Base-by-base conservation (phyloP, 2,113 vertebrate genomes). In the Mobula hypostoma region DNA sequence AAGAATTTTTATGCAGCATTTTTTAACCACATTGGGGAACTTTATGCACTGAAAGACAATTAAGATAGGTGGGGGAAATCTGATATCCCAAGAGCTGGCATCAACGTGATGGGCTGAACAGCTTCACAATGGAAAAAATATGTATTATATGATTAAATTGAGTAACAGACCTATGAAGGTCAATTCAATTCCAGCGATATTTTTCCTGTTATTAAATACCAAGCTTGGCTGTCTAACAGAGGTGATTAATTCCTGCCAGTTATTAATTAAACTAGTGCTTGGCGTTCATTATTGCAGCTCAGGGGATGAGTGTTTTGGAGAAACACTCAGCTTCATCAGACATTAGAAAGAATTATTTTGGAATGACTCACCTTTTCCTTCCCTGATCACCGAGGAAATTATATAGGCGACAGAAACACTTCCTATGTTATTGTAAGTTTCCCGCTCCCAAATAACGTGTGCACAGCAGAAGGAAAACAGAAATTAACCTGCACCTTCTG, bases 341-440 rank as follows among this genome's bases (percentile, higher is more conserved):
- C 40, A 56, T 48, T 27, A 74, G 91, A 29, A 72, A 66, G 36
- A 92, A 72, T 70, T 0, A 72, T 1, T 48, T 15, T 48, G 91
- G 24, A 24, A 93, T 93, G 91, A 93, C 91, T 93, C 91, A 93
- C 17, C 91, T 76, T 72, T 56, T 93, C 70, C 91, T 76, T 74
- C 70, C 21, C 40, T 92, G 70, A 29, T 74, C 70, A 48, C 21
- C 48, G 40, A 76, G 70, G 91, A 74, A 93, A 56, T 93, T 93
- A 74, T 40, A 5, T 74, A 48, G 36, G 48, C 61, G 91, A 36
- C 9, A 93, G 70, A 93, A 27, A 74, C 6, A 72, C 68, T 76
- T 56, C 91, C 70, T 48, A 74, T 6, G 24, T 36, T 74, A 56
- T 93, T 74, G n/a, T 58, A 11, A 56, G 40, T 32, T 17, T n/a